Evolutionary conservation across 2,888 invertebrate species (phyloP).

Genomic region (Tortricodes alternella): DNA sequence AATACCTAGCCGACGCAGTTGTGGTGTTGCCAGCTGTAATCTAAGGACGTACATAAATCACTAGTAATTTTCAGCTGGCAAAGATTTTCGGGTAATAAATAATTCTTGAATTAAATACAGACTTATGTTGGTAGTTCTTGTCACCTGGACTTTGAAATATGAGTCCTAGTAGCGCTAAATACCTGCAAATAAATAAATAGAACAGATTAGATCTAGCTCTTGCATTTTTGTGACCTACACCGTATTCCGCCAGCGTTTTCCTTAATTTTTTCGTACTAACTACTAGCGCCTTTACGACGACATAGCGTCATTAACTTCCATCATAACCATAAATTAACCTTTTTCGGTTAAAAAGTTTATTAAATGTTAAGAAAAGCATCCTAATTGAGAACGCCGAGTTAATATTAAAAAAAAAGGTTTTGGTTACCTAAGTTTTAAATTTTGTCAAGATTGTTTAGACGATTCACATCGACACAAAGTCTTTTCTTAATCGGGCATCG

Average conservation of each 20-base stretch:
- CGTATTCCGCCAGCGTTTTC: not conserved
- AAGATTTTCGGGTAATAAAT: constrained; percentile 30
- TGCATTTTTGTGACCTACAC: constrained; percentile 6
- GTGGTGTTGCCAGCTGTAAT: constrained; percentile 26
- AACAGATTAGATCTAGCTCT: not conserved
- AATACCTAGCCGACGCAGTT: constrained; percentile 34
- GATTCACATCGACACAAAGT: constrained; percentile 20
- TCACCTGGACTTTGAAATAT: constrained; percentile 27
- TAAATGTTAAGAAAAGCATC: too few species aligned
- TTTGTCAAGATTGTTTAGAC: constrained; percentile 7
- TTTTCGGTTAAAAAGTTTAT: too few species aligned
- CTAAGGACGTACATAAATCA: constrained; percentile 23
- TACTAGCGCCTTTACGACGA: constrained; percentile 21
- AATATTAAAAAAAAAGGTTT: too few species aligned
- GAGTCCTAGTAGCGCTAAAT: constrained; percentile 24
- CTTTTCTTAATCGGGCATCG: constrained; percentile 26
- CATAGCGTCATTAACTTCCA: constrained; percentile 16
- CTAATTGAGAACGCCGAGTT: constrained; percentile 15
- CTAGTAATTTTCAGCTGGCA: constrained; percentile 27
- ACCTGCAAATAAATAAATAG: constrained; percentile 20
- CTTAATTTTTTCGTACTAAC: constrained; percentile 8
- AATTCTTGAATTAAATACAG: constrained; percentile 29
- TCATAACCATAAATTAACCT: constrained; percentile 11
- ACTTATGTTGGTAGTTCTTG: constrained; percentile 27
- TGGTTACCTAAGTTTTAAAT: too few species aligned